These are phyloP conservation scores for Conopomorpha cramerella DNA, from an alignment of 1,140 invertebrate species.

Conservation along the genomic window DNA sequence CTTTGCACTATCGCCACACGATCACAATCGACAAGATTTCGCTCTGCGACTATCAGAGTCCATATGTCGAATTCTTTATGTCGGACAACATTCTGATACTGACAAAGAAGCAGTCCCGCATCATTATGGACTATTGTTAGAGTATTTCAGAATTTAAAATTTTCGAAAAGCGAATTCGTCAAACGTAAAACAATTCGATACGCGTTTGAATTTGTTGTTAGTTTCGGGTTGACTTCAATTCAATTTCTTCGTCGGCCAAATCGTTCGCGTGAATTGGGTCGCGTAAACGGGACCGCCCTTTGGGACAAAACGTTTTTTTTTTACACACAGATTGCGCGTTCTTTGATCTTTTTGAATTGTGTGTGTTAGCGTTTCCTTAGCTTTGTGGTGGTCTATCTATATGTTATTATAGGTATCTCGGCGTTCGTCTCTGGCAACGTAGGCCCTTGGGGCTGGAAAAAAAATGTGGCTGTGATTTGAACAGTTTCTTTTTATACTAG, in stretches of 20 bases:
- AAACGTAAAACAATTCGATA: constrained; percentile 61
- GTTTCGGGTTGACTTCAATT: constrained; percentile 48
- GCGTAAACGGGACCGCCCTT: constrained; percentile 54
- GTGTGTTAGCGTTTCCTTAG: constrained; percentile 53
- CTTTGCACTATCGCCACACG: constrained; percentile 43
- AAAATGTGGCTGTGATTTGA: constrained; percentile 29
- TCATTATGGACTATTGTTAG: constrained; percentile 57
- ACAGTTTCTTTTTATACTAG: not conserved
- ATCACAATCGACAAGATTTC: constrained; percentile 24
- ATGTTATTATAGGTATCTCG: constrained; percentile 20
- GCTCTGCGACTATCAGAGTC: constrained; percentile 26
- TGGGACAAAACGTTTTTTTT: constrained; percentile 56
- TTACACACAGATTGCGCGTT: constrained; percentile 53
- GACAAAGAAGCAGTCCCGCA: constrained; percentile 45
- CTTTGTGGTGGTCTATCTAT: constrained; percentile 40
- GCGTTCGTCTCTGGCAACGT: constrained; percentile 27
- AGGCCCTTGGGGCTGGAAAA: constrained; percentile 46
- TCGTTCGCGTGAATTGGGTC: constrained; percentile 54
- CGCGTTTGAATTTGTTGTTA: constrained; percentile 57
- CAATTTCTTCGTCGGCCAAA: constrained; percentile 49
- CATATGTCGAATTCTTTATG: constrained; percentile 30
- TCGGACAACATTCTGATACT: constrained; percentile 30
- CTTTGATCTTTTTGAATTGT: constrained; percentile 56
- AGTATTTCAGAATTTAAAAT: constrained; percentile 52
- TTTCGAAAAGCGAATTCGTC: constrained; percentile 54